Base-by-base conservation (phyloP, 2,888 invertebrate genomes). In the Parnassius smintheus region DNA sequence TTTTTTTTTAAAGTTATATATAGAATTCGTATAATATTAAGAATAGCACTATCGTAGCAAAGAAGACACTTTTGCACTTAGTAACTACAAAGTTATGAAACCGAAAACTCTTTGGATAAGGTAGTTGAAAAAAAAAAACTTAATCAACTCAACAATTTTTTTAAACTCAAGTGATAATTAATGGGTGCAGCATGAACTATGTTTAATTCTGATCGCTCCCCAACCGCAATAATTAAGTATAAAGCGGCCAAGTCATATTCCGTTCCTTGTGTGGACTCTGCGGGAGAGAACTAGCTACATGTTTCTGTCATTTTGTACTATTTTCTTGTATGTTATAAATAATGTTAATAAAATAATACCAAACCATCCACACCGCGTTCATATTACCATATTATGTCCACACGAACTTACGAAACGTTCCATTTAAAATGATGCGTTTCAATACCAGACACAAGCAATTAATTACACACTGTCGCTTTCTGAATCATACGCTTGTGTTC, bases 401-500 rank as follows among this genome's bases (percentile, higher is more conserved):
- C 57, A 66, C 56, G 55, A 65, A 61, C 48, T 66, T 62, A 65
- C 54, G 44, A 54, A 58, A 80, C 77, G 79, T 76, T 77, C 79
- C 81, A 82, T 77, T 75, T 76, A 75, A 65, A 68, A 63, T 67
- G 63, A 67, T 66, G 75, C 79, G 68, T 72, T 75, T 75, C 78
- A 76, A 74, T 69, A 73, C 71, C 74, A 75, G 76, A 74, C 68
- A 68, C 69, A 65, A 72, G 70, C 18, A 41, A 50, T 55, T 74
- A 75, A 76, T 75, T 77, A 76, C 77, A 70, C 75, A 73, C 73
- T 75, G 76, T 74, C 76, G 73, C 73, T 65, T 72, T 65, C 73
- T 84, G 86, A 85, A 78, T 85, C 85, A 84, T 73, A 75, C 63
- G 74, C 63, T 73, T 70, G 71, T 70, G 72, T 69, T 75, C 76